These are phyloP conservation scores for Craseonycteris thonglongyai DNA, from an alignment of 2,113 vertebrate genomes.

Conservation along the genomic window DNA sequence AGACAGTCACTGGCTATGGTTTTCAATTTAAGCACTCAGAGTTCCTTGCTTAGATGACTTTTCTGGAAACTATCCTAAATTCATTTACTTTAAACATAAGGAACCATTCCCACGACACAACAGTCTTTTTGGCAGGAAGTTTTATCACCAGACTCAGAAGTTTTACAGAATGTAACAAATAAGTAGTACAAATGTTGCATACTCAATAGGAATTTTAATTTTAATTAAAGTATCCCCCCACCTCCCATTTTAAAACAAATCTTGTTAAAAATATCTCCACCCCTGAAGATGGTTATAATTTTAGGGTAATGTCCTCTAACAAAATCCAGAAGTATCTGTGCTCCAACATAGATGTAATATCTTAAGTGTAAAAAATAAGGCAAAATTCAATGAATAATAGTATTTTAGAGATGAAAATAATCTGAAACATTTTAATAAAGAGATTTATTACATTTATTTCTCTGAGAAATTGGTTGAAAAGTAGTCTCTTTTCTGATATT, in stretches of 20 bases:
- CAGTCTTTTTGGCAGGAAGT: constrained; percentile 34
- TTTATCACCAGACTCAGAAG: constrained; percentile 51
- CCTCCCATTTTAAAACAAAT: constrained; percentile 11
- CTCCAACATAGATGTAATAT: not conserved
- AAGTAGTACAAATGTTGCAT: constrained; percentile 38
- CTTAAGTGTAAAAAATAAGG: not conserved
- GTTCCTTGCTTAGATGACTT: not conserved
- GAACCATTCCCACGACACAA: constrained; percentile 52
- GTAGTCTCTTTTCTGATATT: not conserved
- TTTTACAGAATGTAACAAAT: constrained; percentile 55
- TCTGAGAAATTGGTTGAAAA: not conserved
- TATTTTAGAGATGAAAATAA: not conserved
- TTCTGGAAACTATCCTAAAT: constrained; percentile 52
- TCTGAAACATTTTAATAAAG: not conserved
- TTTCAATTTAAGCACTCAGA: not conserved
- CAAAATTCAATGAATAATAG: not conserved
- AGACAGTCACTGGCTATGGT: not conserved
- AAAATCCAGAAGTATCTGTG: not conserved
- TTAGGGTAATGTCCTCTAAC: not conserved
- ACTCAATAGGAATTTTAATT: constrained; percentile 20
- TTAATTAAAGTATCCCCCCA: constrained; percentile 41
- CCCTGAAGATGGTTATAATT: not conserved
- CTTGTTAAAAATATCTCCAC: constrained; percentile 29
- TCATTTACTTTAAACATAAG: constrained; percentile 56
- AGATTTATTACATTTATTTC: not conserved